Percentiles rank a stretch among this genome's conserved stretches.
Conservation (phyloP, 2,113 vertebrate genomes). For the Rhinoderma darwinii region DNA sequence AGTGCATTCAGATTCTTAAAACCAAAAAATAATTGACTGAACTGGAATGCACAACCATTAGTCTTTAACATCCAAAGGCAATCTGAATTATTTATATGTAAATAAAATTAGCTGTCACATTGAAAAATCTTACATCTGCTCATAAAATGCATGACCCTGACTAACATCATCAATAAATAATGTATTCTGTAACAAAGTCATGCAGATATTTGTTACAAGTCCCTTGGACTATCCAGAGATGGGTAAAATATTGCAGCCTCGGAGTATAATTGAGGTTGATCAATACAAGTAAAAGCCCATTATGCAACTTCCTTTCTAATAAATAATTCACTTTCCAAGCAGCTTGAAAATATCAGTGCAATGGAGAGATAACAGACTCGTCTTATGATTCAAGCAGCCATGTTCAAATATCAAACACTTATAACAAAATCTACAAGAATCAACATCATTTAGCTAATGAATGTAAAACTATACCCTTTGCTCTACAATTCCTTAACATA, state of each 20-base stretch:
- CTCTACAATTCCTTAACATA: background rate
- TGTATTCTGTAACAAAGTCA: background rate
- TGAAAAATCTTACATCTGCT: constrained; percentile 2
- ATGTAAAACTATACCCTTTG: background rate
- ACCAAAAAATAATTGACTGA: background rate
- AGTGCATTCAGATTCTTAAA: background rate
- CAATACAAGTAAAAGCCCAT: constrained; percentile 35
- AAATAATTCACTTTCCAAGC: constrained; percentile 7
- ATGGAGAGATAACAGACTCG: background rate
- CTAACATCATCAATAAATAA: constrained; percentile 4
- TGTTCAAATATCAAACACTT: background rate
- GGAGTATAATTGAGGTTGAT: constrained; percentile 21
- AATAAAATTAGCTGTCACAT: background rate
- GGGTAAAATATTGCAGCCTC: constrained; percentile 21
- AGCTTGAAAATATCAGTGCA: background rate
- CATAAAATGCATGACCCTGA: background rate
- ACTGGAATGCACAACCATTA: background rate
- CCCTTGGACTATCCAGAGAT: background rate
- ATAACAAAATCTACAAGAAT: background rate
- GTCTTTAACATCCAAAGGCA: background rate
- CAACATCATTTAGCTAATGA: background rate
- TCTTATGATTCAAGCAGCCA: background rate
- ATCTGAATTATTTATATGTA: constrained; percentile 3
- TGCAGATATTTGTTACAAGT: constrained; percentile 2
- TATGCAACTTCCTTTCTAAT: background rate